Evolutionary conservation across 2,888 invertebrate genomes (phyloP), one percentile per base, ranked within the genome.

Genomic region (Peribatodes rhomboidaria): DNA sequence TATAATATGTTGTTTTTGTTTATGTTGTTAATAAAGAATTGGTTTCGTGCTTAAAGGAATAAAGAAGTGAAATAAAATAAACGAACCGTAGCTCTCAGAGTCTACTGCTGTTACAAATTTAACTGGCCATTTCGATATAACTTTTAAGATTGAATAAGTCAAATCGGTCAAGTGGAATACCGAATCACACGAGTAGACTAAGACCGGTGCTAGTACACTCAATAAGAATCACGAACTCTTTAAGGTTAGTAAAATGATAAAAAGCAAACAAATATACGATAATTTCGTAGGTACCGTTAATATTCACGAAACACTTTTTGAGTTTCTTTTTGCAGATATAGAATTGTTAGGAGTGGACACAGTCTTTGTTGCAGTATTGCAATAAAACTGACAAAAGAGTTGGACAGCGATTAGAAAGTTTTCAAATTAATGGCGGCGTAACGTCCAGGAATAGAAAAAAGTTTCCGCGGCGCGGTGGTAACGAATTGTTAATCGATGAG

Each of bases 401-500:
- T 20, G 46, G 22, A 11, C 13, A n/a, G 31, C 31, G 16, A 33
- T 49, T 49, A 49, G 49, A 49, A 49, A 49, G 49, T 49, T 0
- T 39, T 14, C n/a, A 14, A 10, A 49, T 49, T 31, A 49, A 33
- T 16, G 13, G 22, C 7, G n/a, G 44, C 7, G 33, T 16, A 11
- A 7, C n/a, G 14, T 14, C 9, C 33, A 16, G 49, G 31, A 31
- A 49, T n/a, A n/a, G 7, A 18, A 46, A 49, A 47, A 16, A n/a
- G 16, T 8, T 49, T 49, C 49, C 49, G 16, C 10, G 14, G 1
- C 31, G 16, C 10, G 14, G 1, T 16, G 33, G 46, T 46, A 46
- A 33, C 49, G 31, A 11, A 49, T 49, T 16, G 6, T 49, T 49
- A 31, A 31, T 49, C n/a, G 31, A 31, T 49, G 4, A 33, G 16